Evolutionary conservation across 2,888 invertebrate species (phyloP), one percentile per base, ranked within the genome.

Genomic region (Nymphalis c-album): DNA sequence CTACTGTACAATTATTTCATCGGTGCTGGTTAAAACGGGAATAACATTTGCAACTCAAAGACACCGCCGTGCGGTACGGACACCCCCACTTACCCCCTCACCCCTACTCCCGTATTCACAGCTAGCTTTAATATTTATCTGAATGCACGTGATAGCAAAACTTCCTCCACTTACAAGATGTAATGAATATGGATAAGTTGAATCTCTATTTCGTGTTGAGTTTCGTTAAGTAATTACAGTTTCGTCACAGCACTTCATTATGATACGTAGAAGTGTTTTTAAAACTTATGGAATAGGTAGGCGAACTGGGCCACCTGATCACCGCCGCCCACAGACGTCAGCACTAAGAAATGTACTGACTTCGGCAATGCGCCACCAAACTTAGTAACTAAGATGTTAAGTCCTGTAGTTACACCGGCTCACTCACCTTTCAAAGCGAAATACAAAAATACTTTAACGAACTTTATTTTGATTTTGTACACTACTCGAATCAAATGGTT

Each of bases 21-120:
- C 20, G 65, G n/a, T 31, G 45, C 60, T 20, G 55, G 51, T 53
- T 47, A 53, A 46, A 60, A 20, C 60, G 60, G 55, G 60, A 57
- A 35, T 48, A 60, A 46, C 47, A 66, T 66, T 66, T 66, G 60
- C 65, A 66, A 66, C 48, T 66, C 65, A 66, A 66, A 66, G 65
- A 65, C 47, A 35, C 45, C 58, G 58, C 48, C 40, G 18, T 22
- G 45, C n/a, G n/a, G n/a, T n/a, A n/a, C n/a, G n/a, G n/a, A n/a
- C n/a, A n/a, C 48, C 48, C 18, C 50, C 20, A 16, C 8, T 7
- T 64, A n/a, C 6, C 67, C 61, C 63, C 17, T 8, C 35, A 64
- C 61, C 31, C 35, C 62, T 20, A 20, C 57, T 10, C 58, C 35
- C 40, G 18, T 46, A 22, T 46, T 26, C 47, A 47, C 26, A 20